phyloP scores from a whole-genome alignment of 2,888 invertebrate species.

The Sinhomidia bicolor region DNA sequence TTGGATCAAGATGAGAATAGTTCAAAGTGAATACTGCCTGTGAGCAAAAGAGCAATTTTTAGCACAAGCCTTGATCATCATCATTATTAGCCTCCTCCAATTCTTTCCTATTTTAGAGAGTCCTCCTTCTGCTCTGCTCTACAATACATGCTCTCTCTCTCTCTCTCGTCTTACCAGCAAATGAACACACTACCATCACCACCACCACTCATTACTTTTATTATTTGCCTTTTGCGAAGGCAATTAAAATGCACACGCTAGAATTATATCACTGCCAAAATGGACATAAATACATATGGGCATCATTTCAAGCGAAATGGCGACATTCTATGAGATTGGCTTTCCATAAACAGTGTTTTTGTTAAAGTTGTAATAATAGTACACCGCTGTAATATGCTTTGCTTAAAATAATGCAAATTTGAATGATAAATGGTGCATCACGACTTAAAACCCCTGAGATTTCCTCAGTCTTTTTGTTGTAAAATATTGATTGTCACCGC shows the following conservation, averaged over 20 bases:
- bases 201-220: conserved; percentile 16
- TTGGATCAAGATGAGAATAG: neutral
- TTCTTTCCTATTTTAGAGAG: conserved; percentile 35
- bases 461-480: neutral
- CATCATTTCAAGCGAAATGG: too few species aligned
- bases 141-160: neutral
- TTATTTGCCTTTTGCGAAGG: conserved; percentile 14
- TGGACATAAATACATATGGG: too few species aligned
- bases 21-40: neutral
- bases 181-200: neutral
- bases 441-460: too few species aligned
- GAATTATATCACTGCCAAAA: neutral
- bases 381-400: too few species aligned
- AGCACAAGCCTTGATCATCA: conserved; percentile 54
- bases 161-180: too few species aligned
- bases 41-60: conserved; percentile 54
- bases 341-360: neutral
- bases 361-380: too few species aligned
- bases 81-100: conserved; percentile 31
- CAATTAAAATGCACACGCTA: neutral
- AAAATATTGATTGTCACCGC: conserved; percentile 16
- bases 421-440: too few species aligned
- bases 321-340: too few species aligned
- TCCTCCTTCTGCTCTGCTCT: neutral
- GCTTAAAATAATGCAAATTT: too few species aligned